Conservation (phyloP, 2,797 vertebrate genomes). For the Lagorchestes hirsutus region DNA sequence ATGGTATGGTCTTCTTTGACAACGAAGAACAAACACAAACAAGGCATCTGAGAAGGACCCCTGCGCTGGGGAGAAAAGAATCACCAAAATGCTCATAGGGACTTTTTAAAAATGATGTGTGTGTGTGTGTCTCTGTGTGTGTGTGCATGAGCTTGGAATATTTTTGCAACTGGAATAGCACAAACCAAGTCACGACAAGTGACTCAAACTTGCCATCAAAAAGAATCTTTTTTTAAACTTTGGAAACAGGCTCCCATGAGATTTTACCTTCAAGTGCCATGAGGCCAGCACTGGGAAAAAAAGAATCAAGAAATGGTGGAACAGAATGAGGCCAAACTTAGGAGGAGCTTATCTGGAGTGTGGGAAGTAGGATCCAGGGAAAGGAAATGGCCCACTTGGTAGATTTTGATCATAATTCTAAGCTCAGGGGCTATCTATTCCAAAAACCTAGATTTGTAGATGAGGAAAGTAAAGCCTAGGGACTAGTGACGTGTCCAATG, state of each 20-base stretch:
- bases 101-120: background rate
- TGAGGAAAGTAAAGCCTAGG: background rate
- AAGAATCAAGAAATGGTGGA: background rate
- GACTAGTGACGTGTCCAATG: background rate
- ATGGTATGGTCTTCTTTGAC: too few species aligned
- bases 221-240: background rate
- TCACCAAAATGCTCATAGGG: background rate
- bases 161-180: background rate
- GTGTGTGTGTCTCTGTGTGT: too few species aligned
- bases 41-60: background rate
- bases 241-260: background rate
- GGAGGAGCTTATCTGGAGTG: background rate
- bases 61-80: background rate
- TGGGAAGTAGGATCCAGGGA: background rate
- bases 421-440: background rate
- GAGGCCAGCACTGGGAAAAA: background rate
- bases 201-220: background rate
- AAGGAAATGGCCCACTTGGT: background rate
- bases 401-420: background rate
- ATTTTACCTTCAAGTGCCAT: background rate
- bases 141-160: background rate
- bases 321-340: background rate
- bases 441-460: background rate
- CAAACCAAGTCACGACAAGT: background rate
- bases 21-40: too few species aligned